Evolutionary conservation across 1,140 invertebrate genomes (phyloP), one percentile per base, ranked within the genome.

Genomic region (Lethocerus indicus): DNA sequence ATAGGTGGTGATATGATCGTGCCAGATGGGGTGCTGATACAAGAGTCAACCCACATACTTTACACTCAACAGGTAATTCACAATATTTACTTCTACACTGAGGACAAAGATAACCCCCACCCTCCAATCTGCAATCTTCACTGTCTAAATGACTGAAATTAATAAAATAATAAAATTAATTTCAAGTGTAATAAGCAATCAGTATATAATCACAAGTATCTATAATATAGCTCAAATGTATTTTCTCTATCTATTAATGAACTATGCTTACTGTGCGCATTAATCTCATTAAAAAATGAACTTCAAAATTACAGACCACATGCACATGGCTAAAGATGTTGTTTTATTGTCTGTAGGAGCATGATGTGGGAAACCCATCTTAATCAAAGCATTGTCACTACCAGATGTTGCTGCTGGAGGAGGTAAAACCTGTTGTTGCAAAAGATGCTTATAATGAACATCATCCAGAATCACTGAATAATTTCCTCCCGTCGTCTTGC

Each of bases 11-110:
- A 67, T 96, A 97, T 0, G 91, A 96, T 51, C 93, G 74, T 7
- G 94, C 93, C 32, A 98, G 72, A 71, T 98, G 94, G 14, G 93
- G 91, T 12, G 94, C 91, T 5, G 93, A 96, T 3, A 97, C 93
- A n/a, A 98, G 68, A 2, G 91, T 97, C 23, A 98, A 69, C 12
- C 87, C 89, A 69, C 95, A 98, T 13, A 85, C 82, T 61, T 83
- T 77, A 64, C 95, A 98, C 68, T 98, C 94, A 1, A 92, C 87
- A 0, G 95, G 95, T 53, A 98, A 72, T 64, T 97, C 91, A 68
- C 94, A 98, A 66, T 97, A 96, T 70, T 96, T 95, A 64, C 87
- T 89, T 52, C 81, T 78, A 68, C 95, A 98, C 62, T 21, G 91
- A 3, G 60, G 92, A 65, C 93, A 98, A 59, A 92, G 81, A 63